Evolutionary conservation across 2,113 vertebrate species (phyloP), one percentile per base, ranked within the genome.

Genomic region (Sakesphorus luctuosus): DNA sequence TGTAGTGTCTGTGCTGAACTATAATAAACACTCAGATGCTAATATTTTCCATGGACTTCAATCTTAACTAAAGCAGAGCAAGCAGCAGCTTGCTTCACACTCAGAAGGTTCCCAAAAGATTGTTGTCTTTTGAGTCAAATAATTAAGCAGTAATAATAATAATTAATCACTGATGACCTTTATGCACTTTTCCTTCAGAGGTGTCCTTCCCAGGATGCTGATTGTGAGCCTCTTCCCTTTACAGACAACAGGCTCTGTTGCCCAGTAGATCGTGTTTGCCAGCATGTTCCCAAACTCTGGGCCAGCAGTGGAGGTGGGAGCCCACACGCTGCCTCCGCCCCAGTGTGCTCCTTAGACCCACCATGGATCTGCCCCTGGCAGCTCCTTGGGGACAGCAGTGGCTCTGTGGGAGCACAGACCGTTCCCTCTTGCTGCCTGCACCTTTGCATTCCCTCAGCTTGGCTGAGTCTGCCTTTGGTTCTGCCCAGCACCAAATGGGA

Each of bases 371-470:
- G 81, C 46, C 20, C 2, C 66, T 79, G 81, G 35, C 35, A 36
- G 33, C 9, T 56, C 25, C 33, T 1, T n/a, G 81, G 46, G 44
- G 28, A 7, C 40, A 55, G 33, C 10, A 9, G 43, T 25, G 66
- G 15, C 12, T 35, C 36, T 8, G 18, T 7, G 56, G n/a, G 58
- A 65, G 10, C 25, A 7, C 68, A 76, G 68, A 44, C 17, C 38
- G 67, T 26, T 24, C 26, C 31, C 11, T 1, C 16, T 11, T 26
- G 3, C 21, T 56, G 36, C 23, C 31, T 52, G 71, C 0, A 1
- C 28, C 19, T 2, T 3, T 6, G 50, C 0, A 1, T 10, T 43
- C 67, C 43, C 71, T 36, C 35, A 36, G 61, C 56, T 21, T 23
- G 76, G 36, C 86, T 59, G 18, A 68, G 31, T 35, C 47, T 69